These are phyloP conservation scores for Hemiscyllium ocellatum DNA, from an alignment of 2,113 vertebrate genomes.

Conservation along the genomic window DNA sequence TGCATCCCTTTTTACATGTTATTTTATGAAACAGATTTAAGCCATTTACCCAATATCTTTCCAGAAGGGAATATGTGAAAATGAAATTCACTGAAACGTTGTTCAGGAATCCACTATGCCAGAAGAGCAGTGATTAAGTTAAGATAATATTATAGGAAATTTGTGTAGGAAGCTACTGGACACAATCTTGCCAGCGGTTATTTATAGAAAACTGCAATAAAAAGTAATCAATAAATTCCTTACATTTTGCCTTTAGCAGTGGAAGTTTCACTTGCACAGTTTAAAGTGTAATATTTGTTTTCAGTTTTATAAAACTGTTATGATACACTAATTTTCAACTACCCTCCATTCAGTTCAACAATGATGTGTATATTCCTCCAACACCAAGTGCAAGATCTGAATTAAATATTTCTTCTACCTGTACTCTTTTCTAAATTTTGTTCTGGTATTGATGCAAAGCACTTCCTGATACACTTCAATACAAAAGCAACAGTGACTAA, in stretches of 20 bases:
- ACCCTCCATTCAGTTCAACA: not conserved
- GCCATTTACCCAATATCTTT: not conserved
- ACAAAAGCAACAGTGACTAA: not conserved
- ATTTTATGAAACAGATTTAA: not conserved
- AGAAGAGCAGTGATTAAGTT: not conserved
- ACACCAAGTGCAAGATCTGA: not conserved
- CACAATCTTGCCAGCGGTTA: not conserved
- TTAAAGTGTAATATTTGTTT: not conserved
- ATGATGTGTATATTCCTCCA: not conserved
- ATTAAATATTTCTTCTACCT: not conserved
- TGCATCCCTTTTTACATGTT: not conserved
- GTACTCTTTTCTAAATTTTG: not conserved
- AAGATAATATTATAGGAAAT: constrained; percentile 9
- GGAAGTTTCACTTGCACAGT: not conserved
- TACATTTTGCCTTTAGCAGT: constrained; percentile 9
- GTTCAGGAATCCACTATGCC: not conserved
- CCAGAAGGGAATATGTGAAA: not conserved
- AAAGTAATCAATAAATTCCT: constrained; percentile 4
- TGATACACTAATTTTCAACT: not conserved
- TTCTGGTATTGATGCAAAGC: not conserved
- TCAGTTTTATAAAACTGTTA: not conserved
- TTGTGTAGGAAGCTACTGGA: not conserved
- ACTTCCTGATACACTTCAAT: not conserved
- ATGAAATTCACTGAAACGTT: not conserved
- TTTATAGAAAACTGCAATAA: not conserved